A percentile compares a stretch with the other conserved stretches of the same genome.
Conservation (phyloP, 1,140 invertebrate genomes). For the Ceratitis capitata region DNA sequence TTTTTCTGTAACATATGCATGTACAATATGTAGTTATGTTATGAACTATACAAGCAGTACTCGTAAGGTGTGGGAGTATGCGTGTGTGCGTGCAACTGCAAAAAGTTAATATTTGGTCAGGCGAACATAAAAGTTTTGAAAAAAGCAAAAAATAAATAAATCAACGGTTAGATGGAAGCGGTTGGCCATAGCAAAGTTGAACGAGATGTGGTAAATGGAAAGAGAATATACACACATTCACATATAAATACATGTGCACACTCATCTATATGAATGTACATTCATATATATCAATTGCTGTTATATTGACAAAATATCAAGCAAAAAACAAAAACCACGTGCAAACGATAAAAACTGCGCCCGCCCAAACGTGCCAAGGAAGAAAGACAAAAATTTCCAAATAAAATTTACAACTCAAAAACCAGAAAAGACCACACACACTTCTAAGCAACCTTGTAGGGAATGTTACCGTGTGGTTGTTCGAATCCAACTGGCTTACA, state of each 20-base stretch:
- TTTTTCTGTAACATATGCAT: neutral
- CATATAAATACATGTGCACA: neutral
- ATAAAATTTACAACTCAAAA: neutral
- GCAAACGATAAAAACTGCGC: neutral
- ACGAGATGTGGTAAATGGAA: neutral
- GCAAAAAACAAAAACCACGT: neutral
- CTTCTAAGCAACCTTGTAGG: too few species aligned
- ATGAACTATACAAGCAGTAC: neutral
- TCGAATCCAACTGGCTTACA: too few species aligned
- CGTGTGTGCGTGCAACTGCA: neutral
- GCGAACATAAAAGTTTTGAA: neutral
- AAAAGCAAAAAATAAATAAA: constrained; percentile 3
- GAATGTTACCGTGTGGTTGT: too few species aligned
- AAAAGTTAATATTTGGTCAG: constrained; percentile 37
- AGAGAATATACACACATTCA: neutral
- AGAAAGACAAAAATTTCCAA: neutral
- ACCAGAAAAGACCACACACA: neutral
- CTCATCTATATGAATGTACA: neutral
- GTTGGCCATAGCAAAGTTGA: neutral
- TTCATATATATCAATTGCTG: neutral
- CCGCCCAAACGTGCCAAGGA: too few species aligned
- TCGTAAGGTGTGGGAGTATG: neutral
- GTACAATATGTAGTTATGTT: neutral
- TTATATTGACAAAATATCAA: neutral
- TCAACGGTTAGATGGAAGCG: neutral